Evolutionary conservation across 2,797 vertebrate species (phyloP).

Genomic region (Myotis pilosus): DNA sequence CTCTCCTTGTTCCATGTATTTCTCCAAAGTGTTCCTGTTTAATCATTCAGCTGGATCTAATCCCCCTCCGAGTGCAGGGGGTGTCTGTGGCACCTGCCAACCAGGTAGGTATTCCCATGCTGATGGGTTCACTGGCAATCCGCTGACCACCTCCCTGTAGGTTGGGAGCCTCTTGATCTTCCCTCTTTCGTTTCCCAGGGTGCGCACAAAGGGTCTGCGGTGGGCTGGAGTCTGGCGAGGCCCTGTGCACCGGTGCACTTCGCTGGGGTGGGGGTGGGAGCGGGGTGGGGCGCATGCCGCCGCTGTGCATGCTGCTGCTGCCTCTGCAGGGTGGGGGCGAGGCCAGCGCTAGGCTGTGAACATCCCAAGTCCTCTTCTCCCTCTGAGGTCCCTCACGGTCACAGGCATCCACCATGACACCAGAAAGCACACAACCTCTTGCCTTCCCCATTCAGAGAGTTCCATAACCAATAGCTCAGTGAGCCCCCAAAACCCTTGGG

Average conservation of each 20-base stretch:
- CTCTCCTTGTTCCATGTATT: background rate
- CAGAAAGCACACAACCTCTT: background rate
- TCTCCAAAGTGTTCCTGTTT: background rate
- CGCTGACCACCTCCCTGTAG: background rate
- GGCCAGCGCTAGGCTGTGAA: background rate
- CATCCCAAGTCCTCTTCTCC: background rate
- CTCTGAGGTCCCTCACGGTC: background rate
- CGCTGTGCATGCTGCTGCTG: background rate
- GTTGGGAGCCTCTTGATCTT: background rate
- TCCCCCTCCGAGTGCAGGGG: background rate
- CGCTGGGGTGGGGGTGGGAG: background rate
- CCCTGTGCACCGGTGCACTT: background rate
- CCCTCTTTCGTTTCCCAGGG: background rate
- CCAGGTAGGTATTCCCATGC: background rate
- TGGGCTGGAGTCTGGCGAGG: too few species aligned
- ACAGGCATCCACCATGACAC: background rate
- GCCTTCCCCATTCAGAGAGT: background rate
- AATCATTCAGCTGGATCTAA: background rate
- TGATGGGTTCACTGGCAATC: background rate
- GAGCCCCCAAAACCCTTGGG: background rate
- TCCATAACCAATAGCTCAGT: background rate
- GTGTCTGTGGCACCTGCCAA: background rate
- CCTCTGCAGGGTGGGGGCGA: background rate
- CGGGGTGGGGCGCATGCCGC: rapidly evolving
- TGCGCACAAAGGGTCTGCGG: background rate